A percentile compares a stretch with the other conserved stretches of the same genome.
Evolutionary conservation across 2,113 vertebrate species (phyloP).

Genomic region (Dendrocopos noguchii): DNA sequence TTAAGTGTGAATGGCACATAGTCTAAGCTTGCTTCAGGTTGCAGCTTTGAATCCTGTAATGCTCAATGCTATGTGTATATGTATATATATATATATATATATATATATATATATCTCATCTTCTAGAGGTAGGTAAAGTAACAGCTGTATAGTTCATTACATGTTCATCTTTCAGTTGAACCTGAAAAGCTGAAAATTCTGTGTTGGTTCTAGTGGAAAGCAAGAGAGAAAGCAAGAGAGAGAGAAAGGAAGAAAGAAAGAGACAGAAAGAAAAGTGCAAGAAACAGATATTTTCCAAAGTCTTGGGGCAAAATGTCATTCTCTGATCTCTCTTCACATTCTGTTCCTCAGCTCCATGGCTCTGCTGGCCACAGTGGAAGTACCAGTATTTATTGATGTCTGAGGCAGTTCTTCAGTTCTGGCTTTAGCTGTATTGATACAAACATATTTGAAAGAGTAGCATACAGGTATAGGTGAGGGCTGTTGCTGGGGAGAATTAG

Average conservation of each 20-base stretch:
- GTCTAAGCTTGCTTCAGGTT: not conserved
- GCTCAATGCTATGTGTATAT: not conserved
- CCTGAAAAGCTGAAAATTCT: not conserved
- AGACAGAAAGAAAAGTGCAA: not conserved
- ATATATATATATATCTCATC: not conserved
- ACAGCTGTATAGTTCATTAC: not conserved
- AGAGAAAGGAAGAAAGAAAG: too few relatives aligned
- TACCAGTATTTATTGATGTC: not conserved
- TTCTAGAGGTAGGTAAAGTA: not conserved
- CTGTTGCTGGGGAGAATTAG: not conserved
- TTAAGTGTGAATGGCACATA: not conserved
- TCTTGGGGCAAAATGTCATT: not conserved
- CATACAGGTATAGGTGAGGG: not conserved
- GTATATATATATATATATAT: too few relatives aligned
- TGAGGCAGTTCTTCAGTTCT: not conserved
- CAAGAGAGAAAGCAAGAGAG: too few relatives aligned
- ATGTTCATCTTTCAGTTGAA: not conserved
- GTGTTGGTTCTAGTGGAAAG: not conserved
- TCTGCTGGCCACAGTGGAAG: not conserved
- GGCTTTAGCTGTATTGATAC: not conserved
- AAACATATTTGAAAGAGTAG: not conserved
- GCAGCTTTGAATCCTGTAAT: not conserved
- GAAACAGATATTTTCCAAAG: not conserved
- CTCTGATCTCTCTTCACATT: not conserved
- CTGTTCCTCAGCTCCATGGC: not conserved